phyloP scores from a whole-genome alignment of 2,797 vertebrate genomes.

The Cirrhinus mrigala region DNA sequence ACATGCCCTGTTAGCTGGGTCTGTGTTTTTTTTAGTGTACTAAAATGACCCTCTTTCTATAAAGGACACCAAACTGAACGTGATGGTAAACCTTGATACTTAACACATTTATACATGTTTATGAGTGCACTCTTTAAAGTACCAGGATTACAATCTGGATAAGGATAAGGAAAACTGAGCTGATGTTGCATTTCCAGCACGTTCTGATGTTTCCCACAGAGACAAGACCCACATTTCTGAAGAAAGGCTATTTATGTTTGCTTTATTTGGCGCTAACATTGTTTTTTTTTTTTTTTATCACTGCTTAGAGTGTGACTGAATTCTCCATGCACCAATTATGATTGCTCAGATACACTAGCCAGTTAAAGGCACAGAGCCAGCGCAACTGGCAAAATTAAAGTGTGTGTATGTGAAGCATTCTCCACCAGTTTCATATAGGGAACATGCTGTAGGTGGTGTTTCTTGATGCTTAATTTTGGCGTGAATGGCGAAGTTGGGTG shows the following conservation, averaged over 20 bases:
- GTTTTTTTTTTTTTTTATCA: constrained; percentile 2
- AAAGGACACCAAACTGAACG: neutral
- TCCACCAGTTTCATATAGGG: neutral
- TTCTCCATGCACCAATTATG: constrained; percentile 13
- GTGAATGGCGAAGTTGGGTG: neutral
- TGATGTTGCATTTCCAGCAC: constrained; percentile 4
- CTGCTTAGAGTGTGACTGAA: constrained; percentile 9
- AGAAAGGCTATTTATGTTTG: neutral
- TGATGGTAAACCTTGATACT: neutral
- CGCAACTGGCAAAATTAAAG: neutral
- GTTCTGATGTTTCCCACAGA: neutral
- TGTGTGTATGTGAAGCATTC: neutral
- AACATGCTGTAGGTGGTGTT: constrained; percentile 8
- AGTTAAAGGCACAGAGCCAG: constrained; percentile 9
- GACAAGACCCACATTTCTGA: neutral
- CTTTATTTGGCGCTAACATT: neutral
- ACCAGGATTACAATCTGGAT: neutral
- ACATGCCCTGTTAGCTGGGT: neutral
- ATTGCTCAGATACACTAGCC: constrained; percentile 4
- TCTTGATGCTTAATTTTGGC: neutral
- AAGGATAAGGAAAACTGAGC: neutral
- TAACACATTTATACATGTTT: neutral
- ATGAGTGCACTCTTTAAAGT: neutral
- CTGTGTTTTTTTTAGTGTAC: neutral
- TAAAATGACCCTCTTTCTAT: neutral